These are phyloP conservation scores for Ancistrus triradiatus DNA, from an alignment of 2,113 vertebrate genomes.

Conservation along the genomic window DNA sequence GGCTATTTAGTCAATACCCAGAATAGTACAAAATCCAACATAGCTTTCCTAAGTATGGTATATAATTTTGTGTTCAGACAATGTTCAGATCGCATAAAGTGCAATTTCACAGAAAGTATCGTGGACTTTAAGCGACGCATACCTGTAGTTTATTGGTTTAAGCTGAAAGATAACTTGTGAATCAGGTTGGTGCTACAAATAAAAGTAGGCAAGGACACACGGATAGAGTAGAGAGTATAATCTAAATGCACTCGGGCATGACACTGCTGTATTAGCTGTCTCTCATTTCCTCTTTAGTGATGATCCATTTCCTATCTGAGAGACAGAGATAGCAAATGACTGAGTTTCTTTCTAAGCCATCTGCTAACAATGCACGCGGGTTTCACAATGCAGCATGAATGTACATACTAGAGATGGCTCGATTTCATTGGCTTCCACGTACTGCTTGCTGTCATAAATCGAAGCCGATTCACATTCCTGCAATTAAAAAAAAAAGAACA, in stretches of 20 bases:
- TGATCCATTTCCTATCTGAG: constrained; percentile 41
- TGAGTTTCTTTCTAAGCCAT: constrained; percentile 10
- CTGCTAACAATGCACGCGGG: constrained; percentile 6
- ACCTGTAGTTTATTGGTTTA: no score
- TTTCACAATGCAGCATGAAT: neutral
- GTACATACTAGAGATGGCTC: constrained; percentile 77
- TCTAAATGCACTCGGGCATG: constrained; percentile 22
- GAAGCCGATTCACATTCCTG: constrained; percentile 82
- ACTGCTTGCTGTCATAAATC: constrained; percentile 82
- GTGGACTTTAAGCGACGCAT: no score
- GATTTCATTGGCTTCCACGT: constrained; percentile 91
- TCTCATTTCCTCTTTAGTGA: constrained; percentile 36
- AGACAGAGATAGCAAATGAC: constrained; percentile 34
- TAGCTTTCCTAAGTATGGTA: no score
- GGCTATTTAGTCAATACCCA: no score
- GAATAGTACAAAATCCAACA: no score
- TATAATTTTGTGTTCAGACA: no score
- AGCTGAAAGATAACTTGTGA: no score
- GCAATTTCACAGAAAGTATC: no score
- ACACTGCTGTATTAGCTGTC: constrained; percentile 14
- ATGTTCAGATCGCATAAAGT: no score
- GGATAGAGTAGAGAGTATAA: constrained; percentile 6
- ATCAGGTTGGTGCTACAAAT: no score
- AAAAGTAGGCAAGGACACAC: neutral
- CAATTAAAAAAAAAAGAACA: constrained; percentile 27